Base-by-base conservation (phyloP, 2,797 vertebrate genomes). In the Fratercula arctica region DNA sequence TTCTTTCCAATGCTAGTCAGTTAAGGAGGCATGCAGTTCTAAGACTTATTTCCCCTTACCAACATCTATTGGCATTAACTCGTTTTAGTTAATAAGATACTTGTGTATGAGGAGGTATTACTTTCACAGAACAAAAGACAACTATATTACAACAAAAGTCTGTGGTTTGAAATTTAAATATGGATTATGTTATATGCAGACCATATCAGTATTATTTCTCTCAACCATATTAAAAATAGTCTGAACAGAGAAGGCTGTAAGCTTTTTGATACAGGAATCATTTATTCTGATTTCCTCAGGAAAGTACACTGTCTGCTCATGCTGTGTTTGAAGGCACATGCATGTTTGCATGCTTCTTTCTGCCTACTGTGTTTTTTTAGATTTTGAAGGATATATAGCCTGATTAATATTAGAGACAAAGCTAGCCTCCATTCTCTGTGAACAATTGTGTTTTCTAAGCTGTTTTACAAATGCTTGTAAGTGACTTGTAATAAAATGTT, bases 271-370 rank as follows among this genome's bases (percentile, higher is more conserved):
- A 61, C 5, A 10, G 37, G 6, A 31, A 28, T 31, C 15, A 17
- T 57, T 83, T 72, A 56, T 67, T 50, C 18, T 68, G 29, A 20
- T 66, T 92, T 92, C 43, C 57, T 69, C n/a, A 61, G 33, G 26
- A 72, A 61, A 24, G 3, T 37, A 6, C 0, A 1, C 14, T 53
- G 8, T 23, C 6, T 53, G 24, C 12, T 76, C 2, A 1, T 3
- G 0, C 20, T 72, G 11, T 61, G 14, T 81, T 84, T 89, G 39
- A 82, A 19, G 48, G 33, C 20, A 72, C 10, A 61, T 1, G 5
- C 0, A 0, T 43, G 23, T 39, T 66, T 60, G 3, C 35, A 18
- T 29, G 20, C 20, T 50, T 48, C n/a, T 48, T 74, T 73, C 43
- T 84, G 4, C 23, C 25, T 75, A 11, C 21, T 61, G 13, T 1